phyloP scores from a whole-genome alignment of 2,797 vertebrate genomes.

The Notolepis coatsorum region DNA sequence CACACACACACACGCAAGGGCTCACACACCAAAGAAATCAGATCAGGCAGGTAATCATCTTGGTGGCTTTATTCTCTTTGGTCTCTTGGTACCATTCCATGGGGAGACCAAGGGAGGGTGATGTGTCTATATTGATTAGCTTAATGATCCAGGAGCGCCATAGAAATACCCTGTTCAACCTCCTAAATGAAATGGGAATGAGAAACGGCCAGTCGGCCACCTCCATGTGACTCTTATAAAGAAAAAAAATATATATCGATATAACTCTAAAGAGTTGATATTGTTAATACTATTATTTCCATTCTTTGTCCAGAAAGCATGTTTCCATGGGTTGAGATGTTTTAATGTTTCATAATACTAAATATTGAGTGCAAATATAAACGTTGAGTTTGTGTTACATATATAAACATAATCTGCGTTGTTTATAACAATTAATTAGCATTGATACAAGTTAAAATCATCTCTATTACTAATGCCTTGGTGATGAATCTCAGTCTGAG shows the following conservation, averaged over 20 bases:
- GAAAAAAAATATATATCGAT: too few species aligned
- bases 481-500: conserved; percentile 65
- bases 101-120: conserved; percentile 68
- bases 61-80: conserved; percentile 49
- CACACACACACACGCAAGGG: too few species aligned
- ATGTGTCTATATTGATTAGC: conserved; percentile 84
- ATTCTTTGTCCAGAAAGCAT: too few species aligned
- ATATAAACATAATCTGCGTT: not conserved
- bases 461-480: conserved; percentile 85
- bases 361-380: too few species aligned
- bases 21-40: conserved; percentile 45
- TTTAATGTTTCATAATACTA: too few species aligned
- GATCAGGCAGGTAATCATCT: conserved; percentile 60
- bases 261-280: too few species aligned
- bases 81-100: conserved; percentile 52
- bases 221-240: too few species aligned
- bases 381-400: not conserved
- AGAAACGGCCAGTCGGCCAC: conserved; percentile 40
- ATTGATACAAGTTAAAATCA: conserved; percentile 31
- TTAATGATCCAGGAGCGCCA: conserved; percentile 79
- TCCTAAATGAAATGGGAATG: conserved; percentile 47
- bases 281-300: too few species aligned
- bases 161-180: conserved; percentile 66
- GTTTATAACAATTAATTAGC: conserved; percentile 2
- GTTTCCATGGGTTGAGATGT: too few species aligned